Evolutionary conservation across 2,113 vertebrate species (phyloP).

Genomic region (Prunella himalayana): DNA sequence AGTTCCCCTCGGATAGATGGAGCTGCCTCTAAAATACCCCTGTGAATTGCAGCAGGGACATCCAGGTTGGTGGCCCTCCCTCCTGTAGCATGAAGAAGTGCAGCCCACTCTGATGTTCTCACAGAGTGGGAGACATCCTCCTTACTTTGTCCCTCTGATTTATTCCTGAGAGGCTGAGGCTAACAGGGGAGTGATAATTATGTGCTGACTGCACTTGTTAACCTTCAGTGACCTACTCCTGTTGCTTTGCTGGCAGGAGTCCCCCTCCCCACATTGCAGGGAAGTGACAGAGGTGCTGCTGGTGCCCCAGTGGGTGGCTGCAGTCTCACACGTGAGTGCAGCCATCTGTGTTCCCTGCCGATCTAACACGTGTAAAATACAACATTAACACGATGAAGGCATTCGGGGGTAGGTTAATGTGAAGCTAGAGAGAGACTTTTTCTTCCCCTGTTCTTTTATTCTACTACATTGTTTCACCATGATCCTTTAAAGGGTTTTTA

Average conservation of each 20-base stretch:
- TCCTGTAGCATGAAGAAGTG: background rate
- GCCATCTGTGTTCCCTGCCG: slow-evolving; percentile 32
- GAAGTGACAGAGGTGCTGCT: slow-evolving; percentile 4
- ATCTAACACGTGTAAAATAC: background rate
- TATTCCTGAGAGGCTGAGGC: background rate
- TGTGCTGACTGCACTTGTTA: slow-evolving; percentile 16
- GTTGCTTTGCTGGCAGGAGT: background rate
- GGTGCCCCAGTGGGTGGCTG: background rate
- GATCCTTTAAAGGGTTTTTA: background rate
- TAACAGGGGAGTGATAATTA: slow-evolving; percentile 8
- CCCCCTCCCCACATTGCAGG: background rate
- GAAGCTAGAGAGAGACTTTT: background rate
- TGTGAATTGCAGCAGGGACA: background rate
- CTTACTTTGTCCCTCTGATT: background rate
- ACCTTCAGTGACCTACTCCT: background rate
- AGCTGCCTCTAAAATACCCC: background rate
- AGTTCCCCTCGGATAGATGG: background rate
- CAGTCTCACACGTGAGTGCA: background rate
- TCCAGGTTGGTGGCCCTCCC: background rate
- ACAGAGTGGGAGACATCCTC: background rate
- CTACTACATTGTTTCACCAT: background rate
- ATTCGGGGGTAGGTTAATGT: background rate
- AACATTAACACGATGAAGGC: slow-evolving; percentile 20
- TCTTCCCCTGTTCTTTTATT: background rate
- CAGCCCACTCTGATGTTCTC: background rate